Conservation (phyloP, 92 coral and sea anemone genomes). For the Meandrina meandrites region DNA sequence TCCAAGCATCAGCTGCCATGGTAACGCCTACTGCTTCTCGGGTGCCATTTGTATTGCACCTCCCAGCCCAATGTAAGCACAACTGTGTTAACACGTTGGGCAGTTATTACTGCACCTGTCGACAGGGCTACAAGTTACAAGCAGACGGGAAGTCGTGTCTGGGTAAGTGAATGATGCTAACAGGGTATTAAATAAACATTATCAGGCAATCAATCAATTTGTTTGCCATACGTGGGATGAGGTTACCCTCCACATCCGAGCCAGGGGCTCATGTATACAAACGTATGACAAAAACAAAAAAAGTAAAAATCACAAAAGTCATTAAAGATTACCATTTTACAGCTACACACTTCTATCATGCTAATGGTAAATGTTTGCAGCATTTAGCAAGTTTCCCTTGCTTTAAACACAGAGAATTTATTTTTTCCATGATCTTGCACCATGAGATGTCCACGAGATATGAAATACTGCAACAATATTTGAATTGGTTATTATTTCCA, state of each 20-base stretch:
- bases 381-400: no score
- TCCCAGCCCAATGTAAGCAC: conserved; percentile 30
- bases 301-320: no score
- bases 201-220: no score
- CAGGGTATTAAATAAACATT: not conserved
- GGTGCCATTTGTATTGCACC: conserved; percentile 29
- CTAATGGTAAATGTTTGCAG: no score
- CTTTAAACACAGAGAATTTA: not conserved
- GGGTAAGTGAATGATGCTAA: conserved; percentile 17
- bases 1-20: not conserved
- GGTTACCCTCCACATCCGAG: no score
- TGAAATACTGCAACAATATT: not conserved
- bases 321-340: no score
- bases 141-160: conserved; percentile 14
- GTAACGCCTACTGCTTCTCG: conserved; percentile 9
- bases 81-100: conserved; percentile 30
- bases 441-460: no score
- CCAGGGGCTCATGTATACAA: no score
- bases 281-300: no score
- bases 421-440: no score
- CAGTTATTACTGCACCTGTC: conserved; percentile 29
- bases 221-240: no score
- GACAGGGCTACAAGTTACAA: conserved; percentile 24
- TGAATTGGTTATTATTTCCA: not conserved
- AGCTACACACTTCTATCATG: no score